Percentiles rank a stretch among this genome's conserved stretches.
Evolutionary conservation across 2,113 vertebrate species (phyloP).

Genomic region (Leucoraja erinaceus): DNA sequence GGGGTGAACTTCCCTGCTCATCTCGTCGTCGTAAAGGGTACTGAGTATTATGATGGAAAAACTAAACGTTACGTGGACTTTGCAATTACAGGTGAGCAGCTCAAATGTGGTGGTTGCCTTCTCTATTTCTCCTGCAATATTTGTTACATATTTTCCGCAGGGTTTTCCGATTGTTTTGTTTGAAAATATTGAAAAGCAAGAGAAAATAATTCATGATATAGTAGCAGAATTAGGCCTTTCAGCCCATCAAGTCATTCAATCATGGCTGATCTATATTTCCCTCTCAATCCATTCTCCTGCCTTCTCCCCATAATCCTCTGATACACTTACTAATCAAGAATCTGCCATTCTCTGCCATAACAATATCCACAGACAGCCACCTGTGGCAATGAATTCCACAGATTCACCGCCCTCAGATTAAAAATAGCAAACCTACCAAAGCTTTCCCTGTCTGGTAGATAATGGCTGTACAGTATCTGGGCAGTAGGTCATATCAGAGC

Average conservation of each 20-base stretch:
- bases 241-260: no score
- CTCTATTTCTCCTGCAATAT: background rate
- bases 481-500: no score
- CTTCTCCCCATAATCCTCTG: no score
- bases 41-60: slow-evolving; percentile 94
- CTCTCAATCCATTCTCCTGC: no score
- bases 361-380: no score
- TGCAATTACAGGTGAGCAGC: slow-evolving; percentile 83
- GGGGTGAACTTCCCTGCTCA: slow-evolving; percentile 98
- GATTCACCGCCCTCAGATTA: no score
- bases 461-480: background rate
- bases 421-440: background rate
- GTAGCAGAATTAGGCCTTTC: no score
- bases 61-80: slow-evolving; percentile 92
- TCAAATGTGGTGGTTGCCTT: background rate
- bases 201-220: no score
- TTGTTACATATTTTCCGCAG: background rate
- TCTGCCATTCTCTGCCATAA: no score
- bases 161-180: background rate
- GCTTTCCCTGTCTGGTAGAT: background rate
- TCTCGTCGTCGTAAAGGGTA: slow-evolving; percentile 95
- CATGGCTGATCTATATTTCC: no score
- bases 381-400: no score
- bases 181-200: background rate
- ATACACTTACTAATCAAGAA: no score